Evolutionary conservation across 2,113 vertebrate genomes (phyloP).

Genomic region (Nothocercus nigrocapillus): DNA sequence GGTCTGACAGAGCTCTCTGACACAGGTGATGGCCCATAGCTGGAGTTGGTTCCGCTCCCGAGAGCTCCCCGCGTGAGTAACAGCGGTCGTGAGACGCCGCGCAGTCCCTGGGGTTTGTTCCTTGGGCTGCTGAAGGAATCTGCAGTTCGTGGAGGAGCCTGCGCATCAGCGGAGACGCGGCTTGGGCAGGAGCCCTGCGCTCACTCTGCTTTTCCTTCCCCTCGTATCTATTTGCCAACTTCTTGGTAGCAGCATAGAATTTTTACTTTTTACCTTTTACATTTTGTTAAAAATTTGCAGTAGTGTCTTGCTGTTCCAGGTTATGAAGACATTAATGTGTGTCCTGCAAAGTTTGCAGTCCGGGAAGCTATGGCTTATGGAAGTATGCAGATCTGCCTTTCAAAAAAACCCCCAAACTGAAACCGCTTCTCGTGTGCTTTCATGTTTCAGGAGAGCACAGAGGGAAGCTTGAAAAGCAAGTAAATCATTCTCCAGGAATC

Average conservation of each 20-base stretch:
- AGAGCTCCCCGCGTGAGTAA: not conserved
- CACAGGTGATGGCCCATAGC: not conserved
- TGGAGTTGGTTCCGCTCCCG: not conserved
- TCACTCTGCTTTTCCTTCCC: not conserved
- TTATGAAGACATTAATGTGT: not conserved
- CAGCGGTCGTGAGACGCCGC: not conserved
- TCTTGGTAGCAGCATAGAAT: not conserved
- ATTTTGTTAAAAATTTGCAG: not conserved
- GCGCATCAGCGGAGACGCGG: rapidly evolving
- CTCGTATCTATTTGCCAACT: not conserved
- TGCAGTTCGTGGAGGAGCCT: not conserved
- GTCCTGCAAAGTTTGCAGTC: not conserved
- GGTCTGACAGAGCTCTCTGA: rapidly evolving
- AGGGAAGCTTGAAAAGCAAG: not conserved
- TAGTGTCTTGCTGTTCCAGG: not conserved
- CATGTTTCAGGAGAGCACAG: not conserved
- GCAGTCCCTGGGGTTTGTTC: too few species aligned
- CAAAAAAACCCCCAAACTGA: not conserved
- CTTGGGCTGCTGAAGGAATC: too few species aligned
- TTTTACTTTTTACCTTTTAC: not conserved
- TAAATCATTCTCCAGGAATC: not conserved
- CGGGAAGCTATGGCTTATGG: not conserved
- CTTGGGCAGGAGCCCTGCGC: too few species aligned
- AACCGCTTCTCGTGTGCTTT: not conserved
- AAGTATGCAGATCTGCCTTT: not conserved